These are phyloP conservation scores for Heliconius ethilla DNA, from an alignment of 2,888 invertebrate genomes.

Conservation along the genomic window DNA sequence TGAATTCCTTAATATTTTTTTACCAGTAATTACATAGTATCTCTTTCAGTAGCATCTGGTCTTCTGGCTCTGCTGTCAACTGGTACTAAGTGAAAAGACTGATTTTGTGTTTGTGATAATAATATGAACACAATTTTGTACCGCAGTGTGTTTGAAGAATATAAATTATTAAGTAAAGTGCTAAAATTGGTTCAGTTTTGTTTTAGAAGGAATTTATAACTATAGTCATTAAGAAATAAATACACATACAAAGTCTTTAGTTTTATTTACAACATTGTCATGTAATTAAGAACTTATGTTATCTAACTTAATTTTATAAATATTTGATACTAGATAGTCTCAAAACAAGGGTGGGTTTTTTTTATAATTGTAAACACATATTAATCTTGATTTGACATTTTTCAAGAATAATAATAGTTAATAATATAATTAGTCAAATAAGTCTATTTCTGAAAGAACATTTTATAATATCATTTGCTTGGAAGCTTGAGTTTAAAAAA, in stretches of 20 bases:
- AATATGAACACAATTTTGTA: conserved; percentile 41
- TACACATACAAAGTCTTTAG: conserved; percentile 62
- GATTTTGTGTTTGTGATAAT: conserved; percentile 39
- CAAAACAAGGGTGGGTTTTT: conserved; percentile 67
- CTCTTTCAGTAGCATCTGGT: conserved; percentile 94
- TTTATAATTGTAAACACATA: conserved; percentile 48
- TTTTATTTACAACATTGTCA: conserved; percentile 72
- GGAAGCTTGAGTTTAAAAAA: background rate
- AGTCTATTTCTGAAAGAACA: background rate
- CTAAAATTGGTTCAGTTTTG: conserved; percentile 47
- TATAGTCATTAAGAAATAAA: conserved; percentile 65
- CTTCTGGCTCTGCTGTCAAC: conserved; percentile 97
- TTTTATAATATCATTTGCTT: background rate
- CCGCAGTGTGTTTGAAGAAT: conserved; percentile 42
- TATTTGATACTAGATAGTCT: conserved; percentile 46
- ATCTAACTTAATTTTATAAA: conserved; percentile 52
- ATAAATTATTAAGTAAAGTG: conserved; percentile 50
- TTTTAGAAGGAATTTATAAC: conserved; percentile 66
- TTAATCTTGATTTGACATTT: background rate
- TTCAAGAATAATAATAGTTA: conserved; percentile 4
- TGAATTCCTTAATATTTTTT: conserved; percentile 50
- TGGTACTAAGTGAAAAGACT: conserved; percentile 85
- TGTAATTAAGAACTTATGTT: conserved; percentile 53
- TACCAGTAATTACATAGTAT: conserved; percentile 92
- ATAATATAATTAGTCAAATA: no score